Base-by-base conservation (phyloP, 2,888 invertebrate species). In the Pasiphila rectangulata region DNA sequence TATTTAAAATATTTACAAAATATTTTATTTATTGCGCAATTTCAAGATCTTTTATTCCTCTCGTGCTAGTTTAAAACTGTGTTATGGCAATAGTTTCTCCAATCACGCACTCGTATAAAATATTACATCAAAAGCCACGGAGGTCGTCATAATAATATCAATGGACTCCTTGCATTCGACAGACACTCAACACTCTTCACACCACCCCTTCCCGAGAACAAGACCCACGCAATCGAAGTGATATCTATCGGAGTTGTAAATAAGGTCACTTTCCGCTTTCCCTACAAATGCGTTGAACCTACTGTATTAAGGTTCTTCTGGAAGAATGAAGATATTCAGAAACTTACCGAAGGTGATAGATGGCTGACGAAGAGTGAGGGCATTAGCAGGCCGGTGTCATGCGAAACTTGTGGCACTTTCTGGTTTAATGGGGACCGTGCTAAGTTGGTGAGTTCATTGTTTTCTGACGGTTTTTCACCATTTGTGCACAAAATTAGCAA, bases 221-320 rank as follows among this genome's bases (percentile, higher is more conserved):
- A 94, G 77, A 54, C 82, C 0, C 75, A 77, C 6, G 87, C 90
- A 1, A 92, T 94, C 35, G 62, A 92, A 70, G 81, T 81, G 12
- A 67, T 94, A 21, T 90, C 90, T 0, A 91, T 93, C 54, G 95
- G 94, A 0, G 89, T 90, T 0, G 91, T 93, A 2, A 90, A 92
- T 50, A 95, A 95, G 80, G 90, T 95, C 10, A 90, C 91, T 41
- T 60, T 95, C 0, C 83, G 90, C 37, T 95, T 93, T 71, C 85
- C 92, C 0, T 61, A 81, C 0, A 79, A 80, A 1, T 94, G 94
- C 92, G 12, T 1, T 3, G 3, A 2, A 4, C 9, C 1, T 19
- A 10, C 10, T 37, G 40, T 54, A 1, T 5, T 32, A 16, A 63
- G 50, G 1, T 75, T 78, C 10, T 1, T 79, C 0, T 81, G 80